These are phyloP conservation scores for Diarsia dahlii DNA, from an alignment of 2,888 invertebrate species.

Conservation along the genomic window DNA sequence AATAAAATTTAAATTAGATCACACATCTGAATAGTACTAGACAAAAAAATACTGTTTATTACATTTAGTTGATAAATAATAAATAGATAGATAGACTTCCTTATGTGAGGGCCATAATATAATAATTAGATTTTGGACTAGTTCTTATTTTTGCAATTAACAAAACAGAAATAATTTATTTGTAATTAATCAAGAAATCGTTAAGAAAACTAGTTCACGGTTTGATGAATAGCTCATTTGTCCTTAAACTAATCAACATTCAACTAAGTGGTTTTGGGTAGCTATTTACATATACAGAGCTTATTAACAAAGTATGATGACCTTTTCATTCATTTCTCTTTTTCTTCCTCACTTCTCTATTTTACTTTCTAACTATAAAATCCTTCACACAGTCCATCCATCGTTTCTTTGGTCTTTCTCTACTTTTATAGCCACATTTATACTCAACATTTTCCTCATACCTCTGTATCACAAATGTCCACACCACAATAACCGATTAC, in stretches of 20 bases:
- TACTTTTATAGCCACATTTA: too few relatives aligned
- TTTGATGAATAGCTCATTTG: conserved; percentile 14
- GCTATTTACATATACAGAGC: too few relatives aligned
- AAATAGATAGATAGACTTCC: conserved; percentile 29
- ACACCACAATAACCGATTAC: too few relatives aligned
- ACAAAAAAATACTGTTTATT: conserved; percentile 29
- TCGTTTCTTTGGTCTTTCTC: too few relatives aligned
- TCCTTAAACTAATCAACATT: conserved; percentile 6
- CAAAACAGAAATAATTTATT: conserved; percentile 15
- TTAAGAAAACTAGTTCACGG: conserved; percentile 19
- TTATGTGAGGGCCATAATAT: conserved; percentile 2
- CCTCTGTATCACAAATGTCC: too few relatives aligned
- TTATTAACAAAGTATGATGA: too few relatives aligned
- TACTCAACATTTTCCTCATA: too few relatives aligned
- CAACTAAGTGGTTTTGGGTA: neutral
- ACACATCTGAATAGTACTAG: neutral
- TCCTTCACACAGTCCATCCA: too few relatives aligned
- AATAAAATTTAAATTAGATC: conserved; percentile 3
- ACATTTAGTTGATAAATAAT: conserved; percentile 1
- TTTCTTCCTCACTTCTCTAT: too few relatives aligned
- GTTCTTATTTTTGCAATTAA: conserved; percentile 2
- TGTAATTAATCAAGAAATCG: conserved; percentile 9
- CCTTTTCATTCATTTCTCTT: too few relatives aligned
- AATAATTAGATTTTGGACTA: neutral
- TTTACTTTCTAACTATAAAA: too few relatives aligned